These are phyloP conservation scores for Smittia sp. DNA, from an alignment of 2,888 invertebrate species.

Conservation along the genomic window DNA sequence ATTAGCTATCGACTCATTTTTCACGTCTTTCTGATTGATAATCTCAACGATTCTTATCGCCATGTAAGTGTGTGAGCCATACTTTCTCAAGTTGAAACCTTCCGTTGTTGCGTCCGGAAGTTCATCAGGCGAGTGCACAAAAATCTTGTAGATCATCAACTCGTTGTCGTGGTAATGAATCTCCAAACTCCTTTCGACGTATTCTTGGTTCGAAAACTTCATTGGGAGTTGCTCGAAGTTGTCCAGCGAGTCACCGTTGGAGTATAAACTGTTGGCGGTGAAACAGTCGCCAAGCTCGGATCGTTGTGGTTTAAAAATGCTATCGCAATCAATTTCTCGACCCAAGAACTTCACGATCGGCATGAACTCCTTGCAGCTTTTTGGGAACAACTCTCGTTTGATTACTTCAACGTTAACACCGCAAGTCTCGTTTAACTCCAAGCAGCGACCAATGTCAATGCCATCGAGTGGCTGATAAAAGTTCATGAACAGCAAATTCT, in stretches of 20 bases:
- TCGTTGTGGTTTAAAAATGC: neutral
- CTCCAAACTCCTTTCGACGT: neutral
- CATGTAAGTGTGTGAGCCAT: neutral
- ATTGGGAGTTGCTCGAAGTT: conserved; percentile 6
- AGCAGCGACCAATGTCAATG: neutral
- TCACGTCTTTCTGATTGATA: neutral
- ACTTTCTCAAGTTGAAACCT: neutral
- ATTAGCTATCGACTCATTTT: neutral
- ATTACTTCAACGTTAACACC: conserved; percentile 1
- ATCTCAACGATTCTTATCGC: neutral
- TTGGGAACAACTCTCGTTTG: neutral
- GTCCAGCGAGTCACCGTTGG: neutral
- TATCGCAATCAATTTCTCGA: neutral
- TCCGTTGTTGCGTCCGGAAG: neutral
- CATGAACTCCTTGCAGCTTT: neutral
- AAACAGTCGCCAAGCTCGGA: conserved; percentile 20
- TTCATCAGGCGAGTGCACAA: conserved; percentile 27
- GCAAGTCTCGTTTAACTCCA: conserved; percentile 10
- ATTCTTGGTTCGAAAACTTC: neutral
- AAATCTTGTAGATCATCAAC: neutral
- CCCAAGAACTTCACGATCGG: neutral
- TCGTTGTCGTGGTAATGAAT: conserved; percentile 18
- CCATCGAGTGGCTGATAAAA: neutral
- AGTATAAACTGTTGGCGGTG: conserved; percentile 27
- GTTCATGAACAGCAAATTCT: conserved; percentile 3